Base-by-base conservation (phyloP, 2,797 vertebrate genomes). In the Paratrypauchen microcephalus region DNA sequence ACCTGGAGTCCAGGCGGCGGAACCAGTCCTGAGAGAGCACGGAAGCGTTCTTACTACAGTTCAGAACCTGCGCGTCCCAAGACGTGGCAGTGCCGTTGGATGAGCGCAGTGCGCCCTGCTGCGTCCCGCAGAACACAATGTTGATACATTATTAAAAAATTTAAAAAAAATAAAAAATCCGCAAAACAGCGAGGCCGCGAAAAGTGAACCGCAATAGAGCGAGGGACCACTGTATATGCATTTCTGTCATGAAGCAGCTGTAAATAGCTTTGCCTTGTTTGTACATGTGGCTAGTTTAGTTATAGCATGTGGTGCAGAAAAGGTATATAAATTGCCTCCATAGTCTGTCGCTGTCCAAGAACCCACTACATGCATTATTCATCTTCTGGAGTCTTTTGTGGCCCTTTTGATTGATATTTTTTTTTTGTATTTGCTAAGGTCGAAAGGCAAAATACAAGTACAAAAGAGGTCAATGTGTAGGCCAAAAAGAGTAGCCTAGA, bases 341-440 rank as follows among this genome's bases (percentile, higher is more conserved):
- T 73, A 9, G 81, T 82, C 81, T 86, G 83, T 84, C 65, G 8
- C 84, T 85, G 87, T 82, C 86, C 86, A 85, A 85, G 81, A 89
- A 89, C 88, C 86, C 85, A 85, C 84, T 80, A 64, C 39, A 88
- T 91, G 80, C 41, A 90, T 90, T 87, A 88, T 89, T 89, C 84
- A 90, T 83, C 0, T 68, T 23, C 73, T 78, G 50, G 50, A 11
- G 12, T 55, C n/a, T 55, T 55, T 55, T 23, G 52, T n/a, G 73
- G 67, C 69, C 66, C n/a, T 61, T 66, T 23, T 18, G 30, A 23
- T 55, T 55, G 8, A 52, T 21, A 52, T 21, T 32, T 30, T 54
- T 13, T 45, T 13, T 45, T 28, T 26, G 61, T 21, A 66, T 23
- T 56, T 45, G 36, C 30, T 66, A 69, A 65, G 19, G 68, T 61